Base-by-base conservation (phyloP, 2,888 invertebrate species). In the Myopa testacea region DNA sequence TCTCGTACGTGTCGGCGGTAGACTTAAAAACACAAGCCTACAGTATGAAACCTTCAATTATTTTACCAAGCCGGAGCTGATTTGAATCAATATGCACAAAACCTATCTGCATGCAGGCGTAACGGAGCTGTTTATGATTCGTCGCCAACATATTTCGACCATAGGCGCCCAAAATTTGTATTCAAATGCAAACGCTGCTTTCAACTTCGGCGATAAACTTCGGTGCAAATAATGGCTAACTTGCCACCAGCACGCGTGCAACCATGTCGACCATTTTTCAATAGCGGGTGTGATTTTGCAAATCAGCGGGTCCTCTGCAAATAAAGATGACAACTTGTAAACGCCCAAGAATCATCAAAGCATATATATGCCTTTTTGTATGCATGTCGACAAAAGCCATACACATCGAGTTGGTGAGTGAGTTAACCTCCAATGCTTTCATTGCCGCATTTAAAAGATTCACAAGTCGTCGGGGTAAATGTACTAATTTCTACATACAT, bases 381-480 rank as follows among this genome's bases (percentile, higher is more conserved):
- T 26, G 26, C 26, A 26, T 26, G 2, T 1, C 26, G 0, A 78
- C 79, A 14, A 78, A 78, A 50, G 81, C 78, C n/a, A 62, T 83
- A 10, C 81, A 82, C 37, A 26, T 82, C 0, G 81, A 83, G 55
- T 71, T 74, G 8, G 82, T 81, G 8, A 78, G 77, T 0, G 81
- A 80, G n/a, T 8, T 82, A 16, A 79, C 80, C 3, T 73, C 80
- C 8, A 68, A 74, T 16, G 80, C 80, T 10, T 82, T 82, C 19
- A 67, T 82, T 19, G 82, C 79, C 0, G 80, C 81, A 16, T 80
- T 80, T 19, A 70, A 77, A 26, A 55, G 82, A 60, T 80, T 82
- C 67, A 62, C 79, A 0, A 38, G 75, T 6, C 68, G 82, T 10
- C 75, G 81, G 16, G 79, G 78, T 16, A 12, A 74, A 4, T 81